phyloP scores from a whole-genome alignment of 2,797 vertebrate species.

The Coilia nasus region DNA sequence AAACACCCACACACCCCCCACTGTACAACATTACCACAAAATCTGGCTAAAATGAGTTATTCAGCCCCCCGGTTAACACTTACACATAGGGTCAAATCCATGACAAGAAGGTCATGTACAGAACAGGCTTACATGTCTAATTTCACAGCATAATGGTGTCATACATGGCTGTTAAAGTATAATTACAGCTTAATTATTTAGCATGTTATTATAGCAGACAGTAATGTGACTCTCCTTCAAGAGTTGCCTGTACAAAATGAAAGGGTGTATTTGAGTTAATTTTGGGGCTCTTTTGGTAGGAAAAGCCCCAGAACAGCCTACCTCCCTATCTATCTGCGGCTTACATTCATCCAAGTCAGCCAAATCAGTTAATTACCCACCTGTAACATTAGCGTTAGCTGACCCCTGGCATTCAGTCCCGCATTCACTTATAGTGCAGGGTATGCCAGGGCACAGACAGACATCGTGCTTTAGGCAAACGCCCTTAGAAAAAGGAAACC shows the following conservation, averaged over 20 bases:
- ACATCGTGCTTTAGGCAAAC: not conserved
- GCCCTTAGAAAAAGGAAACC: not conserved
- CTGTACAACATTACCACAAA: not conserved
- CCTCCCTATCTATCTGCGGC: too few species aligned
- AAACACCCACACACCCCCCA: not conserved
- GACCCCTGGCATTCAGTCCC: not conserved
- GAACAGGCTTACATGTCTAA: not conserved
- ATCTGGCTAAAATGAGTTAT: not conserved
- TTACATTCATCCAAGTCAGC: too few species aligned
- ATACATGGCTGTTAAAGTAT: slow-evolving; percentile 2
- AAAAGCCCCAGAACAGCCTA: too few species aligned
- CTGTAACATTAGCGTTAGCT: not conserved
- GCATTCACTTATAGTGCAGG: not conserved
- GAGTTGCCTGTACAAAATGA: not conserved
- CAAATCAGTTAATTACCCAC: too few species aligned
- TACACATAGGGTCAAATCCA: not conserved
- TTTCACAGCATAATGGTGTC: slow-evolving; percentile 20
- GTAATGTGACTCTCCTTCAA: not conserved
- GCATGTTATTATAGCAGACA: not conserved
- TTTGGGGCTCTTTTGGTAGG: too few species aligned
- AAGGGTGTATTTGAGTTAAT: not conserved
- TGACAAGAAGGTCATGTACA: slow-evolving; percentile 1
- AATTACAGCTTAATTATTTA: slow-evolving; percentile 26
- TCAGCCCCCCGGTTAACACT: not conserved
- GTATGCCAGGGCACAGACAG: not conserved